Percentiles rank a stretch among this genome's conserved stretches.
These are phyloP conservation scores for Drosophila picticornis DNA, from an alignment of 2,888 invertebrate genomes.

Conservation along the genomic window DNA sequence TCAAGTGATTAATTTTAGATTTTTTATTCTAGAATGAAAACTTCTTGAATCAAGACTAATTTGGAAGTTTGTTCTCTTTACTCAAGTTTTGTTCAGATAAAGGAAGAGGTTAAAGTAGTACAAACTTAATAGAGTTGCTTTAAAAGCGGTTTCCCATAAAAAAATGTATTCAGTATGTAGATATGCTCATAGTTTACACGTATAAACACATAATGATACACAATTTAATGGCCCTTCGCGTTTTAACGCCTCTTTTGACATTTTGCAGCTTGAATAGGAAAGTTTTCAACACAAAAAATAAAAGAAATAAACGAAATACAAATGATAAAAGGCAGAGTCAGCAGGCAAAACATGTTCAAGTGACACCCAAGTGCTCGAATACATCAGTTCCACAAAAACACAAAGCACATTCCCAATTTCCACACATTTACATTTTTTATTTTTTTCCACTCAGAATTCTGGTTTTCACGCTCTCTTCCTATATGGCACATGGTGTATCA, in stretches of 20 bases:
- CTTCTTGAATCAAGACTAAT: neutral
- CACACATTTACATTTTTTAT: conserved; percentile 11
- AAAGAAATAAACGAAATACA: conserved; percentile 9
- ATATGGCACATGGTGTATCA: neutral
- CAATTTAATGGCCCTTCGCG: conserved; percentile 12
- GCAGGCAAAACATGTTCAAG: conserved; percentile 44
- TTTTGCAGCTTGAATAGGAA: conserved; percentile 62
- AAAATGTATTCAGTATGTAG: neutral
- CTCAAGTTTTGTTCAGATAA: neutral
- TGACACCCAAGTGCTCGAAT: conserved; percentile 51
- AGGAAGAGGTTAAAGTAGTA: neutral
- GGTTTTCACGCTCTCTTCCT: neutral
- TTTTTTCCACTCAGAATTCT: conserved; percentile 16
- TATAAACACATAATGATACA: neutral
- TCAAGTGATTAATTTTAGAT: neutral
- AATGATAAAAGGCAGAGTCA: conserved; percentile 10
- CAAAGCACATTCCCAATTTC: conserved; percentile 23
- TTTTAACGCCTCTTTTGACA: conserved; percentile 43
- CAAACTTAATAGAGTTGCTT: neutral
- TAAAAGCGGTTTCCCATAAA: conserved; percentile 2
- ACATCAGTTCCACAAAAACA: conserved; percentile 27
- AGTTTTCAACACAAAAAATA: conserved; percentile 31
- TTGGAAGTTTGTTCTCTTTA: neutral
- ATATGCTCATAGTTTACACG: neutral
- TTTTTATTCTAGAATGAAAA: neutral